Evolutionary conservation across 2,113 vertebrate genomes (phyloP), one percentile per base, ranked within the genome.

Genomic region (Thomomys bottae): DNA sequence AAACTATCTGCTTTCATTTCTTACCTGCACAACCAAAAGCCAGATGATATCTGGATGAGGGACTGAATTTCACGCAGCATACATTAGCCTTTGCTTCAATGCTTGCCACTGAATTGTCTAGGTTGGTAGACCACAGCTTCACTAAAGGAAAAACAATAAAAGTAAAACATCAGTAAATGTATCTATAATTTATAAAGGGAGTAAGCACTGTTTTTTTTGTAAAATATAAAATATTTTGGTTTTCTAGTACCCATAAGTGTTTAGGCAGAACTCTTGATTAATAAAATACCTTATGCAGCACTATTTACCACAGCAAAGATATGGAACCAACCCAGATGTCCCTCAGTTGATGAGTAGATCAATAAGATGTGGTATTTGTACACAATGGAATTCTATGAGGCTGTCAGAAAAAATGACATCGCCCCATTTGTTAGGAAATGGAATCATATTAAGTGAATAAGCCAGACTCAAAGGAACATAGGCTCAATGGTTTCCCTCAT

Each of bases 1-100:
- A 93, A 61, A 36, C 79, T 78, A 76, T 36, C 8, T 54, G 66
- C 36, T 87, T 88, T 64, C 78, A 86, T 83, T 71, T 97, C 97
- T 94, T 98, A 99, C 99, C 99, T 98, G 99, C 99, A 97, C 99
- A 99, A 94, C 99, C 99, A 70, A 99, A 99, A 95, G 99, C 99
- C 93, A 99, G 98, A 93, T 99, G 99, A 95, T 99, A 99, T 89
- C 99, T 98, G 79, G 99, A 99, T 32, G 99, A 98, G 0, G 99
- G 99, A 92, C 99, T 99, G 97, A 99, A 99, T 96, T 99, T 99
- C 78, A 99, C 99, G 97, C 99, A 99, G 97, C 99, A 99, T 86
- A 99, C 99, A 0, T 99, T 99, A 76, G 99, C 99, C 96, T 99
- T 99, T 77, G 99, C 99, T 96, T 99, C 99, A 49, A 99, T 99